phyloP scores from a whole-genome alignment of 2,888 invertebrate genomes.

The Drosophila setosimentum region DNA sequence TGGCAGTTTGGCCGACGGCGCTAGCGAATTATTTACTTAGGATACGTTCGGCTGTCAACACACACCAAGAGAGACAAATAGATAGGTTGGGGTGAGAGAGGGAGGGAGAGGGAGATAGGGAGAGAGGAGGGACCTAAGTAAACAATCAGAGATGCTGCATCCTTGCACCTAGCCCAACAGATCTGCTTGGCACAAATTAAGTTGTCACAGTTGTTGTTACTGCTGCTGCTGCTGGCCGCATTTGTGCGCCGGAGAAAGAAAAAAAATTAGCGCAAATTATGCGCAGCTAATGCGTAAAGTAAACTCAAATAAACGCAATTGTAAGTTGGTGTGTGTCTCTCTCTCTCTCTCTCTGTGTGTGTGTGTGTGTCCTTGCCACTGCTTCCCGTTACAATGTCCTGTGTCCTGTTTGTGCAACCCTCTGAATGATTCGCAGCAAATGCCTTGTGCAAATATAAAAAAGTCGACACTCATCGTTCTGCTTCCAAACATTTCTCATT shows the following conservation, averaged over 20 bases:
- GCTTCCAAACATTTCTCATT: conserved; percentile 5
- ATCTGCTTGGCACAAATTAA: conserved; percentile 55
- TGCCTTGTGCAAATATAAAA: conserved; percentile 58
- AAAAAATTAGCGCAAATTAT: conserved; percentile 80
- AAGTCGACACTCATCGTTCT: conserved; percentile 45
- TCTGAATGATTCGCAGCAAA: conserved; percentile 29
- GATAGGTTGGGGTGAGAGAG: neutral
- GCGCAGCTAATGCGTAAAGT: conserved; percentile 70
- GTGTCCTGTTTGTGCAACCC: conserved; percentile 23
- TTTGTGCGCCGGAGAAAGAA: conserved; percentile 11
- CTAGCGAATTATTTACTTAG: conserved; percentile 69
- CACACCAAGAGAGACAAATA: conserved; percentile 3
- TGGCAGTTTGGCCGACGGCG: conserved; percentile 80
- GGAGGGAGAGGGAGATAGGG: neutral
- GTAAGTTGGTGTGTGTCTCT: neutral
- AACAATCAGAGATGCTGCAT: conserved; percentile 27
- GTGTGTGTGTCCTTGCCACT: conserved; percentile 27
- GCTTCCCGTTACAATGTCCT: conserved; percentile 1
- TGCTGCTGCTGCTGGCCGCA: conserved; percentile 20
- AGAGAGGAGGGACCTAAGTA: conserved; percentile 46
- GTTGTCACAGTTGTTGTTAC: conserved; percentile 36
- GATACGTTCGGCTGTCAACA: conserved; percentile 54
- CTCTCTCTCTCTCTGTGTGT: neutral
- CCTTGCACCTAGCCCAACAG: conserved; percentile 11
- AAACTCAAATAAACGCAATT: conserved; percentile 60